Evolutionary conservation across 2,797 vertebrate species (phyloP), one percentile per base, ranked within the genome.

Genomic region (Microcaecilia unicolor): DNA sequence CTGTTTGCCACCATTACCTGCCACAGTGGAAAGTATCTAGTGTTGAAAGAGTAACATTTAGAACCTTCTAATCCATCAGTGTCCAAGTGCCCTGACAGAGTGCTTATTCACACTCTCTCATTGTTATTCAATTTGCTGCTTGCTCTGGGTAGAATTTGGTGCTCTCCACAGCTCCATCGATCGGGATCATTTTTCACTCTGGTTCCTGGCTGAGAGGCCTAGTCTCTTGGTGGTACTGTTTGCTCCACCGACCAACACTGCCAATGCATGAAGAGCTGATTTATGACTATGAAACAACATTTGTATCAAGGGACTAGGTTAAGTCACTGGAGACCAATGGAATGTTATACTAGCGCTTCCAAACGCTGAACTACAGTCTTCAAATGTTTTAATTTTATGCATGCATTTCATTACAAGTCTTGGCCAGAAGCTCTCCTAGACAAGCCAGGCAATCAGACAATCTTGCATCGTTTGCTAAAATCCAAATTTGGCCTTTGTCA

Each of bases 401-500:
- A 66, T 66, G 81, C 82, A 83, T 91, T 90, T 89, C 84, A 90
- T 90, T 91, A 80, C 44, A 70, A 60, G 69, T 67, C 76, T 80
- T 77, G 78, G 85, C 83, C 79, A 83, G 75, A 66, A 88, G 84
- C 76, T 71, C 61, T 83, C 55, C 49, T 37, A 75, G 76, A 85
- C 86, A 87, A 80, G 86, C 81, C 76, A 76, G 87, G 85, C 83
- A 80, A 88, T 81, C 83, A 84, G 76, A 83, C 81, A 76, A 90
- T 92, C 90, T 72, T 93, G 91, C 93, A 86, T 67, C 61, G 84
- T 81, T 91, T 84, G 90, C 90, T 80, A 74, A 77, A 91, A 91
- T 84, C 90, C 83, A 79, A 76, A 86, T 91, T 92, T 87, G 83
- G 84, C 86, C 89, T 91, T 88, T 91, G 90, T 97, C 93, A 97